Percentiles rank a stretch among this genome's conserved stretches.
Conservation (phyloP, 2,113 vertebrate species). For the Takifugu bimaculatus region DNA sequence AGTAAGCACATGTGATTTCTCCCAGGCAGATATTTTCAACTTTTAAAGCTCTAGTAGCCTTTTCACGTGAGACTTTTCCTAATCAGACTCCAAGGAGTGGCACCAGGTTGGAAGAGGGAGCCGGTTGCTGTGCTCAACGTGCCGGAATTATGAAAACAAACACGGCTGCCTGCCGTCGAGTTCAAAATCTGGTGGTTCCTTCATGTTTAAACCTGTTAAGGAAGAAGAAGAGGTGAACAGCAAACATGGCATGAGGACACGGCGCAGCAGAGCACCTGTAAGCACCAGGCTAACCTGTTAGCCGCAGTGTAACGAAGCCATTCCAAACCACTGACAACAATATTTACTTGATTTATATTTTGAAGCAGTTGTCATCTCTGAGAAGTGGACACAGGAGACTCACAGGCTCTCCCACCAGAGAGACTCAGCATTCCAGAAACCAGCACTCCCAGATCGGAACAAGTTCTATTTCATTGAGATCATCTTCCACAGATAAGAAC, state of each 20-base stretch:
- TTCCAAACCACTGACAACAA: not conserved
- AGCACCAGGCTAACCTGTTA: conserved; percentile 32
- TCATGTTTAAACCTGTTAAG: conserved; percentile 98
- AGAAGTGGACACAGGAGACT: conserved; percentile 95
- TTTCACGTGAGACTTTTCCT: not conserved
- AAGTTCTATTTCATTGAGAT: conserved; percentile 78
- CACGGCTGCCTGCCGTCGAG: conserved; percentile 91
- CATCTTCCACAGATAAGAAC: conserved; percentile 88
- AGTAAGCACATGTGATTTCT: conserved; percentile 72
- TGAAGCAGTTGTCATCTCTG: conserved; percentile 87
- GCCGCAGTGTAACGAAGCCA: not conserved
- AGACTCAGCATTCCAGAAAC: conserved; percentile 86
- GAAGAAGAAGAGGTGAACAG: conserved; percentile 93
- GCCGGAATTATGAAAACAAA: conserved; percentile 92
- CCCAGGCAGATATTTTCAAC: not conserved
- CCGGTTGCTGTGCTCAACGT: conserved; percentile 86
- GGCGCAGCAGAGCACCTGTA: conserved; percentile 92
- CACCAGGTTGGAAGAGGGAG: conserved; percentile 90
- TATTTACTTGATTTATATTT: conserved; percentile 3
- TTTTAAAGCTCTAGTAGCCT: not conserved
- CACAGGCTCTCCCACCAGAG: conserved; percentile 85
- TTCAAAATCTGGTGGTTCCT: conserved; percentile 87
- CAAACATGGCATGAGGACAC: conserved; percentile 98
- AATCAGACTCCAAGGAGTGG: conserved; percentile 94
- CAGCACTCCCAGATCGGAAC: conserved; percentile 80